Base-by-base conservation (phyloP, 30 jellyfish, hydroid and myxozoan species). In the Pelagia noctiluca region DNA sequence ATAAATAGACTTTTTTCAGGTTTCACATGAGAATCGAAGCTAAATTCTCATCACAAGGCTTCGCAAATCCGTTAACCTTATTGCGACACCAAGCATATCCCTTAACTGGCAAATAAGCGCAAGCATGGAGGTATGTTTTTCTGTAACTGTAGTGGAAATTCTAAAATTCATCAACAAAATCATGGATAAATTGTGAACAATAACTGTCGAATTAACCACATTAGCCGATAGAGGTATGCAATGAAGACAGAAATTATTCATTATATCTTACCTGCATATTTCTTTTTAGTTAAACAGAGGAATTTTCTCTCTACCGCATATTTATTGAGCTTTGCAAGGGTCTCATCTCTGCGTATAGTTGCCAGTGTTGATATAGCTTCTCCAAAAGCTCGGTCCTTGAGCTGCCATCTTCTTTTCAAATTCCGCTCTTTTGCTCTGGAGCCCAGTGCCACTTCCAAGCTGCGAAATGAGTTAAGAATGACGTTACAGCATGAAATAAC, bases 371-470 rank as follows among this genome's bases (percentile, higher is more conserved):
- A 62, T 36, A 62, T 62, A 16, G 75, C 31, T 62, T 62, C 35
- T 1, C 75, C 75, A 62, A 62, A 62, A 62, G 75, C 22, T 19
- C 75, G 75, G 75, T 62, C 35, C 75, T 62, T 62, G 16, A 62
- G 75, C 75, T 62, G 75, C 75, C 75, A 62, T 62, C 75, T 26
- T 62, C 19, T 62, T 62, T 62, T 62, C 75, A 62, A 21, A 62
- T 62, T 62, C 75, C 75, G 75, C 49, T 50, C 67, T 50, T 50
- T 50, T 50, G 21, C 67, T 5, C 67, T 50, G 4, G n/a, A 50
- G 67, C 67, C 29, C 24, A 50, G 67, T 50, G 67, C 21, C 16
- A 8, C 67, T 50, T 50, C 67, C 67, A 50, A 50, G 67, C 67
- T n/a, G n/a, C n/a, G n/a, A n/a, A n/a, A n/a, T n/a, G n/a, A n/a